A percentile compares a stretch with the other conserved stretches of the same genome.
These are phyloP conservation scores for Danio tinwini DNA, from an alignment of 2,797 vertebrate species.

Conservation along the genomic window DNA sequence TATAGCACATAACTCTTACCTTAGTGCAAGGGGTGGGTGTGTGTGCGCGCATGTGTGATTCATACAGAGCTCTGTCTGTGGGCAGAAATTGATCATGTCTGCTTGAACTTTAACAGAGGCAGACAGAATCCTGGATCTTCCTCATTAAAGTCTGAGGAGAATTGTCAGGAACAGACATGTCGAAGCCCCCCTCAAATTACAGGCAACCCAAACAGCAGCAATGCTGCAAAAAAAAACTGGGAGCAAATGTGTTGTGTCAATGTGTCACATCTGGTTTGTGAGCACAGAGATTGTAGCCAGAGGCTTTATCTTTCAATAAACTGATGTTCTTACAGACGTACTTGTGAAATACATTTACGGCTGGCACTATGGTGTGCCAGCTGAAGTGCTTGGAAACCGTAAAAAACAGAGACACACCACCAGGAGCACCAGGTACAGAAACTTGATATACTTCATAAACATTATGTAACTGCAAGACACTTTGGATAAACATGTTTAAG, in stretches of 20 bases:
- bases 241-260: conserved; percentile 12
- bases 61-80: conserved; percentile 50
- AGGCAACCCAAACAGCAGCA: conserved; percentile 23
- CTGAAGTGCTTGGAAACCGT: conserved; percentile 32
- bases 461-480: conserved; percentile 22
- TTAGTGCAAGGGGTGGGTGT: conserved; percentile 43
- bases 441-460: conserved; percentile 23
- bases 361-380: background rate
- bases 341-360: background rate
- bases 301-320: conserved; percentile 41
- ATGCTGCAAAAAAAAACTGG: conserved; percentile 12
- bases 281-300: conserved; percentile 26
- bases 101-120: conserved; percentile 13
- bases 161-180: conserved; percentile 43
- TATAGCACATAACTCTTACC: conserved; percentile 38
- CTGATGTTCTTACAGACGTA: conserved; percentile 6
- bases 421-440: background rate
- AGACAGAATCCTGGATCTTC: conserved; percentile 35
- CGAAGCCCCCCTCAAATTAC: background rate
- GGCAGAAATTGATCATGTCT: conserved; percentile 35
- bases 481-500: conserved; percentile 16
- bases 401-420: conserved; percentile 2
- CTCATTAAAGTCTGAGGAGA: conserved; percentile 40
- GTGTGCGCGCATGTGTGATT: conserved; percentile 51
- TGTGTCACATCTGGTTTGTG: conserved; percentile 41